Base-by-base conservation (phyloP, 1,140 invertebrate genomes). In the Varroa destructor region DNA sequence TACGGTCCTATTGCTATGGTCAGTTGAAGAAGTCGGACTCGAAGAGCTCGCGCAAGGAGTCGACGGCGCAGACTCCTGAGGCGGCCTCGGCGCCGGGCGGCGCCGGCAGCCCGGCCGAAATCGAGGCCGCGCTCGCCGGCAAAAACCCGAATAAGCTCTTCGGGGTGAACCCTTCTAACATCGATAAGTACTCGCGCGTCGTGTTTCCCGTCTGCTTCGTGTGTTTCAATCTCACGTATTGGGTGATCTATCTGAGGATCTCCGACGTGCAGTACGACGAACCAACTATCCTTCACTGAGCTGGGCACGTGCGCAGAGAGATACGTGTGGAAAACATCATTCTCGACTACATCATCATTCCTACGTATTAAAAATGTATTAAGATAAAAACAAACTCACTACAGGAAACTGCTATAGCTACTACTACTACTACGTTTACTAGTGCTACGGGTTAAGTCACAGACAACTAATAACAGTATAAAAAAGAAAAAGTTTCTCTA, bases 161-260 rank as follows among this genome's bases (percentile, higher is more conserved):
- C 78, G 86, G 91, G 77, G 89, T 90, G 73, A 91, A 90, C 75
- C 89, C 91, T 64, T 91, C 89, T 77, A 91, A 93, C 84, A 93
- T 94, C 81, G 91, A 94, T 85, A 94, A 93, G 82, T 93, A 94
- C 79, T 93, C 90, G 55, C 86, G 91, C 77, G 91, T 93, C 80
- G 89, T 93, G 77, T 94, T 94, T 80, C 91, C 91, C 12, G 90
- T 94, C 67, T 93, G 90, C 83, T 95, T 95, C 83, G 89, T 93
- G 74, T 93, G 90, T 81, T 95, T 95, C 84, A 94, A 95, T 80
- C 85, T 94, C 73, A 93, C 92, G 90, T 94, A 95, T 81, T 95
- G 91, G 91, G 92, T 93, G 79, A 93, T 94, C 77, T 94, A 94
- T 78, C 83, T 94, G 74, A 90, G 93, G 84, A 92, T 94, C 79